Evolutionary conservation across 2,888 invertebrate species (phyloP).

Genomic region (Drosophila siamana): DNA sequence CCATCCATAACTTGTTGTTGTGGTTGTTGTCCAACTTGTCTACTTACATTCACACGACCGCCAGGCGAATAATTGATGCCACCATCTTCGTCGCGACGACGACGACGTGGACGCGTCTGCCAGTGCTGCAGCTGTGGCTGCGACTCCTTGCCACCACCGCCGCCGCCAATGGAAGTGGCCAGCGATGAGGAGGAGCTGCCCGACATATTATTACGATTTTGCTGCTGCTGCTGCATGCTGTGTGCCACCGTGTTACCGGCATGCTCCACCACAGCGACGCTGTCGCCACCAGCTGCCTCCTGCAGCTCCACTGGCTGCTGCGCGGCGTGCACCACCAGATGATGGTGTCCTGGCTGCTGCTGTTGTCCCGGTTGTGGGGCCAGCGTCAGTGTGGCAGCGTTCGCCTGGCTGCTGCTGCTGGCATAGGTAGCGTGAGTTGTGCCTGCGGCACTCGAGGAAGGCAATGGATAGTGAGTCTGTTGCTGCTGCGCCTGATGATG

Average conservation of each 20-base stretch:
- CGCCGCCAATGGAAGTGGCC: conserved; percentile 72
- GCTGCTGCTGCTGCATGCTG: conserved; percentile 47
- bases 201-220: conserved; percentile 75
- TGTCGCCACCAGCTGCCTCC: conserved; percentile 38
- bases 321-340: conserved; percentile 48
- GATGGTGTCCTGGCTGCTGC: conserved; percentile 72
- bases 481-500: conserved; percentile 72
- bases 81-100: conserved; percentile 82
- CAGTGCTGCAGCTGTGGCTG: conserved; percentile 79
- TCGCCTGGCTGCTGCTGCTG: conserved; percentile 57
- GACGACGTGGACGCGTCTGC: conserved; percentile 80
- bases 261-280: conserved; percentile 52
- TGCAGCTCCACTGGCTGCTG: conserved; percentile 65
- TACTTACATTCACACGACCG: conserved; percentile 74
- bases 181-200: conserved; percentile 80
- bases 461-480: conserved; percentile 81
- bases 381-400: conserved; percentile 67
- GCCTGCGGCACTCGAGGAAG: conserved; percentile 79
- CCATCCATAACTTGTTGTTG: neutral
- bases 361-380: conserved; percentile 42
- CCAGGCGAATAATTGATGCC: conserved; percentile 81
- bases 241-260: conserved; percentile 45
- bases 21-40: neutral
- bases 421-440: conserved; percentile 82
- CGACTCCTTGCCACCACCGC: conserved; percentile 43